Base-by-base conservation (phyloP, 1,140 invertebrate species). In the Spodoptera frugiperda region DNA sequence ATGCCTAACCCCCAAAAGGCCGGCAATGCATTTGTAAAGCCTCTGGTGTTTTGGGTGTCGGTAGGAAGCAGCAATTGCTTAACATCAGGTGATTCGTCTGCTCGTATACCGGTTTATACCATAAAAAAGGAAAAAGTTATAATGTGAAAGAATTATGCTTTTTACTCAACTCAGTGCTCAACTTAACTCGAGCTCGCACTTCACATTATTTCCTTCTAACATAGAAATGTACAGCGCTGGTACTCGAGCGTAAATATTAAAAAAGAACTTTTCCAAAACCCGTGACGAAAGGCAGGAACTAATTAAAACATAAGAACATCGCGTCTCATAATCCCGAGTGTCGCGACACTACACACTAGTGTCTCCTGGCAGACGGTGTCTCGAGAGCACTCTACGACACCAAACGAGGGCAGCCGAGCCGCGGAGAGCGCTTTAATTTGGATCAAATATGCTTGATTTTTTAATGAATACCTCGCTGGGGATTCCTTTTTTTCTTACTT, bases 361-460 rank as follows among this genome's bases (percentile, higher is more conserved):
- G 68, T 71, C 68, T 54, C 17, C 61, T 67, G 30, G 39, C 14
- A 25, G 44, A n/a, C 55, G 55, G 55, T 59, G 46, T 73, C 71
- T 73, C 17, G 55, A 73, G 71, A 73, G 55, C 71, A 30, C 71
- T 73, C 71, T 51, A 48, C 54, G 30, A 59, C 53, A 59, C 53
- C 55, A 44, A 73, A 73, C 71, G 71, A 73, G 71, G 10, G 46
- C 71, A 25, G 30, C 54, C 21, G 11, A 39, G 51, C 53, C 53
- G 21, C 54, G 15, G 55, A 59, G 55, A 73, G 44, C 71, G 44
- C 55, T 73, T 73, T 73, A 59, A 73, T 73, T 73, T 49, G 71
- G 71, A 61, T 59, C 72, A 65, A 75, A 75, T 53, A 65, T 75
- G 57, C 57, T 75, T 67, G 75, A 80, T 73, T 80, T 77, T 80